Conservation (phyloP, 2,113 vertebrate genomes). For the Pedionomus torquatus region DNA sequence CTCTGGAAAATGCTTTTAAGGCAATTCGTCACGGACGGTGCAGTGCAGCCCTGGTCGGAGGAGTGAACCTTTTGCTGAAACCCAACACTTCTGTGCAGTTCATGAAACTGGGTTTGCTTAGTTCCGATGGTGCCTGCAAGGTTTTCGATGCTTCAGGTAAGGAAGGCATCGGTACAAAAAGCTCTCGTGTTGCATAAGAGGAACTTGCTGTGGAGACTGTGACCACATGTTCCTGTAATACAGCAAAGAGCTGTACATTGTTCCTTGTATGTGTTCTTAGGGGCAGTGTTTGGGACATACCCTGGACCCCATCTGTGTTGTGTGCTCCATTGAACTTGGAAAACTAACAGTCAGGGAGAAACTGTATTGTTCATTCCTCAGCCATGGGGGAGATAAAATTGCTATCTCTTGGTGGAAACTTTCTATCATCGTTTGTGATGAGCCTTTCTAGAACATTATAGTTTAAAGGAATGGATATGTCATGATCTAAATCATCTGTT, state of each 20-base stretch:
- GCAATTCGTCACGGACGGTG: constrained; percentile 86
- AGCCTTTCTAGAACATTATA: background rate
- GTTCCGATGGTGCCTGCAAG: constrained; percentile 88
- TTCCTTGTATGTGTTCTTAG: background rate
- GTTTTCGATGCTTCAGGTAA: constrained; percentile 89
- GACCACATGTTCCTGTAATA: background rate
- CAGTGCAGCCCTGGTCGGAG: constrained; percentile 87
- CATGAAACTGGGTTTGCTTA: constrained; percentile 96
- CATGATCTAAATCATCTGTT: background rate
- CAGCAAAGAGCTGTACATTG: background rate
- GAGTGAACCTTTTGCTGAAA: constrained; percentile 90
- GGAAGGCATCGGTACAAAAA: background rate
- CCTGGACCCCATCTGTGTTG: background rate
- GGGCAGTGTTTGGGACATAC: background rate
- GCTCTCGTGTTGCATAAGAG: background rate
- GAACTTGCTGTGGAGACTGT: background rate
- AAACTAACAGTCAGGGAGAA: background rate
- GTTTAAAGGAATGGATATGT: background rate
- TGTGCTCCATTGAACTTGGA: background rate
- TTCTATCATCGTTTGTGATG: background rate
- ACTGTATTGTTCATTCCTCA: background rate
- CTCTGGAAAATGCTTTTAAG: constrained; percentile 88
- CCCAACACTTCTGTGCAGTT: constrained; percentile 96
- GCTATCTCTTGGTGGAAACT: background rate
- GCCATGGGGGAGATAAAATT: background rate